Conservation (phyloP, 1,140 invertebrate species). For the Bombus terrestris region DNA sequence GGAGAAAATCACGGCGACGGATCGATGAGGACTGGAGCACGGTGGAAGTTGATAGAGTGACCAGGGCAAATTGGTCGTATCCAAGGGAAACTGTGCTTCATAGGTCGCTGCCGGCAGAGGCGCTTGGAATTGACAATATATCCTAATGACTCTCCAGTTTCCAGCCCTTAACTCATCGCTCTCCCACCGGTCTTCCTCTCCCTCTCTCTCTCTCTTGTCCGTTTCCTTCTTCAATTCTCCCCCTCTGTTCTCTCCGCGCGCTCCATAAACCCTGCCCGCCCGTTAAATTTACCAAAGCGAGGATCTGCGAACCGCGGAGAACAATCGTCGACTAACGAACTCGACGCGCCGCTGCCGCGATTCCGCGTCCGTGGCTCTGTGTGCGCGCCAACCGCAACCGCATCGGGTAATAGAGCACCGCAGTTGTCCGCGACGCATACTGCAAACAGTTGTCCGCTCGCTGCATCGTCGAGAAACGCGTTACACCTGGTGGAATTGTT, state of each 20-base stretch:
- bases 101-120: conserved; percentile 11
- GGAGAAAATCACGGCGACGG: background rate
- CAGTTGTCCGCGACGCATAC: background rate
- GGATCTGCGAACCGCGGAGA: conserved; percentile 52
- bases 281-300: conserved; percentile 47
- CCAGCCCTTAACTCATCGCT: conserved; percentile 17
- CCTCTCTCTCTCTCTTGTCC: background rate
- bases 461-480: background rate
- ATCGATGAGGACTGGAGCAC: background rate
- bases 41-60: background rate
- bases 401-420: background rate
- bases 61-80: conserved; percentile 69
- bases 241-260: background rate
- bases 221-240: background rate
- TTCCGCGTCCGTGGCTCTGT: conserved; percentile 2
- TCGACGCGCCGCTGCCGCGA: conserved; percentile 29
- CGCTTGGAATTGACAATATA: conserved; percentile 63
- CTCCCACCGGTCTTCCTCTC: background rate
- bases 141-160: conserved; percentile 60
- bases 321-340: conserved; percentile 77
- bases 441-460: background rate
- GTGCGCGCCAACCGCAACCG: conserved; percentile 13
- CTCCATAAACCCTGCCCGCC: background rate
- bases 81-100: conserved; percentile 63
- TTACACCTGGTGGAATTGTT: background rate